These are phyloP conservation scores for Rhopilema esculentum DNA, from an alignment of 30 jellyfish, hydroid and myxozoan species.

Conservation along the genomic window DNA sequence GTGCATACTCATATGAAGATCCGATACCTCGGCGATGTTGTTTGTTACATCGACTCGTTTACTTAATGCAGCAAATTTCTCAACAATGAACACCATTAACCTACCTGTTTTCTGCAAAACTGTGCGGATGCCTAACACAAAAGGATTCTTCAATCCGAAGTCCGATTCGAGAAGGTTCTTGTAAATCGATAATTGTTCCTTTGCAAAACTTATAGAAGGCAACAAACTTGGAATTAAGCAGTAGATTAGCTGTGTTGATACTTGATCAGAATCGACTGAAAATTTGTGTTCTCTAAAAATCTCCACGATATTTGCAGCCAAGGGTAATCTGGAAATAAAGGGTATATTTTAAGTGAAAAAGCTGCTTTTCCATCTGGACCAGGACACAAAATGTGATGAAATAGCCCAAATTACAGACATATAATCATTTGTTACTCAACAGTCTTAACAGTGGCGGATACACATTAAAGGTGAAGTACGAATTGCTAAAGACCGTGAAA, in stretches of 20 bases:
- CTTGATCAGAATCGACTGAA: neutral
- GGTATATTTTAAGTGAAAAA: neutral
- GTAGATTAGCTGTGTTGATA: neutral
- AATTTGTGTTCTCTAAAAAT: conserved; percentile 22
- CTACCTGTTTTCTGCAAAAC: conserved; percentile 19
- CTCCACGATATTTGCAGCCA: conserved; percentile 15
- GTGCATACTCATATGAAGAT: too few relatives aligned
- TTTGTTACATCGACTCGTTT: too few relatives aligned
- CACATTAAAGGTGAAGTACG: too few relatives aligned
- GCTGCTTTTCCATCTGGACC: neutral
- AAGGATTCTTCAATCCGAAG: conserved; percentile 26
- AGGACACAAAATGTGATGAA: neutral
- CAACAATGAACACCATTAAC: neutral
- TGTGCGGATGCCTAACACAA: conserved; percentile 23
- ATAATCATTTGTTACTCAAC: too few relatives aligned
- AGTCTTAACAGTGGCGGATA: too few relatives aligned
- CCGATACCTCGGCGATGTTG: too few relatives aligned
- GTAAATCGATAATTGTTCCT: conserved; percentile 15
- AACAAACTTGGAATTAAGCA: conserved; percentile 27
- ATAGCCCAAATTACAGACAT: too few relatives aligned
- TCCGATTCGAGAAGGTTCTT: conserved; percentile 13
- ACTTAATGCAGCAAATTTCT: too few relatives aligned
- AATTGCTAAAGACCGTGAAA: too few relatives aligned
- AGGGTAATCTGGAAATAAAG: conserved; percentile 27
- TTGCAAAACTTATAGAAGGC: conserved; percentile 9